Conservation (phyloP, 2,113 vertebrate genomes). For the Peromyscus californicus region DNA sequence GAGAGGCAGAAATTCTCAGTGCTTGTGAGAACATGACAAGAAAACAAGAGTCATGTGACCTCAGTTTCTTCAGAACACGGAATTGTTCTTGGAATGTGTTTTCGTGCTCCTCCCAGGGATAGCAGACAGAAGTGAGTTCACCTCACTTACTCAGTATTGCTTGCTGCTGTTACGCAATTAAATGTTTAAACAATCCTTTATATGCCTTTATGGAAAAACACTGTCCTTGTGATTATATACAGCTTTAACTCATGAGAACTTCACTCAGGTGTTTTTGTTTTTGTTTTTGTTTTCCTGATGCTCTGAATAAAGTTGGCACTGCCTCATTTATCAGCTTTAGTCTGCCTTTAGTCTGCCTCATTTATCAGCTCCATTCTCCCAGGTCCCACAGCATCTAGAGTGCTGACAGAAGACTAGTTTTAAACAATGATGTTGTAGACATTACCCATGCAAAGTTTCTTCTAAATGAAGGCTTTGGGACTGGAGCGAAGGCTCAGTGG, state of each 20-base stretch:
- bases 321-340: no score
- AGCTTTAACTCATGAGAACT: neutral
- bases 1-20: neutral
- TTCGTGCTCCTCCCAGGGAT: neutral
- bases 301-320: neutral
- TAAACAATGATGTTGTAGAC: neutral
- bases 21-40: neutral
- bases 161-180: neutral
- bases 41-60: neutral
- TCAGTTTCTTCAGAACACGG: neutral
- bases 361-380: neutral
- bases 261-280: neutral
- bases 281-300: neutral
- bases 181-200: neutral
- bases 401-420: neutral
- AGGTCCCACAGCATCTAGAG: neutral
- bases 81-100: neutral
- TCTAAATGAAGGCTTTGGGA: neutral
- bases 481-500: neutral
- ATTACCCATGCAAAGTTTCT: neutral
- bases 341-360: no score
- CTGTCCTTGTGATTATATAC: neutral
- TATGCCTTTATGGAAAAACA: neutral
- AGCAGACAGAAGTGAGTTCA: neutral
- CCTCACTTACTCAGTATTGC: neutral